Evolutionary conservation across 2,113 vertebrate genomes (phyloP).

Genomic region (Actenoides lindsayi): DNA sequence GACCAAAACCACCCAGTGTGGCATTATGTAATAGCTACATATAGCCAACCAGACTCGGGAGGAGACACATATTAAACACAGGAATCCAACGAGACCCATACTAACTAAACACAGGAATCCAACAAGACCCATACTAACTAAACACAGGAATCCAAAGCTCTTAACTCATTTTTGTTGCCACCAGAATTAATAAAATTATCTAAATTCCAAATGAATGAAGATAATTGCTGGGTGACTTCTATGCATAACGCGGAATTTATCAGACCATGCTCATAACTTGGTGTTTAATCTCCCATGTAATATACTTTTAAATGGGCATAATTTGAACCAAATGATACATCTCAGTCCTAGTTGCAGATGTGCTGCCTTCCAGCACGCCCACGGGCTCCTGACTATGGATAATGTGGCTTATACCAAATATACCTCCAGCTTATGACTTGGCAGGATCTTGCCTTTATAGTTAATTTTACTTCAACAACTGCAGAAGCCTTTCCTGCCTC

Average conservation of each 20-base stretch:
- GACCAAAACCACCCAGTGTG: neutral
- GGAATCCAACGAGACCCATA: neutral
- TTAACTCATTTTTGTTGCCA: neutral
- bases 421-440: neutral
- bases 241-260: slow-evolving; percentile 6
- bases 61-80: neutral
- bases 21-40: neutral
- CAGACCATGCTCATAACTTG: neutral
- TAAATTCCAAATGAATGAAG: neutral
- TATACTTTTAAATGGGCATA: slow-evolving; percentile 8
- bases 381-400: neutral
- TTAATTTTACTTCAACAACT: neutral
- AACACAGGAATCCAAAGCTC: neutral
- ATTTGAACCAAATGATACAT: neutral
- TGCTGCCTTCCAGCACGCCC: neutral
- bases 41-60: neutral
- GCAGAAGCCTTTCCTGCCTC: neutral
- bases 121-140: neutral
- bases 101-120: neutral
- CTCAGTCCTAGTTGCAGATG: neutral
- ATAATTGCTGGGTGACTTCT: neutral
- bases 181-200: slow-evolving; percentile 26
- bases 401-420: neutral
- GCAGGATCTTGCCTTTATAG: neutral
- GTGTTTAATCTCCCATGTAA: slow-evolving; percentile 37